Conservation (phyloP, 1,140 invertebrate species). For the Aplysia californica region DNA sequence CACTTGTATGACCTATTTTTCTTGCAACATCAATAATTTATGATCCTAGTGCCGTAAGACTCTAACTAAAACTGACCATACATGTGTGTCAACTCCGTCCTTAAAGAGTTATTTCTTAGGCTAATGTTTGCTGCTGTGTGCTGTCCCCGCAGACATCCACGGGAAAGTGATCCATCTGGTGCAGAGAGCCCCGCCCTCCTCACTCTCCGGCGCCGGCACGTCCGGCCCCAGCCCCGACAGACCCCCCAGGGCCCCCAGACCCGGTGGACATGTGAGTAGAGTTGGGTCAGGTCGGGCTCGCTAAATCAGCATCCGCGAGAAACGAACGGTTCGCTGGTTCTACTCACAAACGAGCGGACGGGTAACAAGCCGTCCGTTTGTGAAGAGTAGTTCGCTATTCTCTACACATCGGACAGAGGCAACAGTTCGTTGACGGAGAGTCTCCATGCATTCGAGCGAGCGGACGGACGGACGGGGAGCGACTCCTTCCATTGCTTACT, state of each 20-base stretch:
- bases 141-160: conserved; percentile 89
- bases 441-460: too few relatives aligned
- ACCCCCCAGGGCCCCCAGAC: conserved; percentile 17
- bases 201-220: conserved; percentile 45
- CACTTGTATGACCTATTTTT: not conserved
- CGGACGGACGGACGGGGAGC: too few relatives aligned
- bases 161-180: conserved; percentile 95
- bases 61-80: not conserved
- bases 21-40: too few relatives aligned
- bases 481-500: too few relatives aligned
- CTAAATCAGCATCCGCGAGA: not conserved
- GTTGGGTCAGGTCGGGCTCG: not conserved
- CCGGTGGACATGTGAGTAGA: not conserved
- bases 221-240: not conserved
- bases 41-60: not conserved
- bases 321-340: not conserved
- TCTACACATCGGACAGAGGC: too few relatives aligned
- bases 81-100: not conserved
- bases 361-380: not conserved
- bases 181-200: conserved; percentile 80
- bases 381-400: too few relatives aligned
- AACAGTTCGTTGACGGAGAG: too few relatives aligned
- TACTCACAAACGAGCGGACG: not conserved
- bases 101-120: not conserved
- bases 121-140: not conserved